Conservation (phyloP, 2,113 vertebrate species). For the Pachycephala philippinensis region DNA sequence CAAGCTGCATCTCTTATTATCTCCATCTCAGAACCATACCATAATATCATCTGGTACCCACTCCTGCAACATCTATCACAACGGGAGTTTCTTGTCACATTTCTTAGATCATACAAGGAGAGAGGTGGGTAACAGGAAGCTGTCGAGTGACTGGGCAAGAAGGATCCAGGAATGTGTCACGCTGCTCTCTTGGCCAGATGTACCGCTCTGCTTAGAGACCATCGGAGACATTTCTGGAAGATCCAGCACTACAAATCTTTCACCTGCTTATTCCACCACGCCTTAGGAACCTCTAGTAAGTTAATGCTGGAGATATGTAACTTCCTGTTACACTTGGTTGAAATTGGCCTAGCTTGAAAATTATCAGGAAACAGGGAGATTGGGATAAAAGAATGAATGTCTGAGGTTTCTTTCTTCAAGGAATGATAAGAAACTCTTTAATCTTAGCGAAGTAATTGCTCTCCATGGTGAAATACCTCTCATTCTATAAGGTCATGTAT, state of each 20-base stretch:
- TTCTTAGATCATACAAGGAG: not conserved
- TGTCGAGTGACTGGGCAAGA: not conserved
- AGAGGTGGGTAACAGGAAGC: not conserved
- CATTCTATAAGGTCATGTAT: not conserved
- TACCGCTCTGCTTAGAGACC: rapidly evolving
- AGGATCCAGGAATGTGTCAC: not conserved
- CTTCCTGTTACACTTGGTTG: not conserved
- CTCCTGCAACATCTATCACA: not conserved
- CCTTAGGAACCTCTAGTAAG: not conserved
- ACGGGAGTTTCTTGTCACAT: not conserved
- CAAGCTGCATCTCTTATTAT: not conserved
- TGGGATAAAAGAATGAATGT: not conserved
- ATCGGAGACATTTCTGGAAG: not conserved
- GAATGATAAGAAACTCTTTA: not conserved
- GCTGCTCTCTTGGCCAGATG: rapidly evolving
- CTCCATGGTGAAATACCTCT: not conserved
- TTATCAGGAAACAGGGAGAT: not conserved
- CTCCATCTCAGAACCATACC: not conserved
- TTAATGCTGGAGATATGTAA: not conserved
- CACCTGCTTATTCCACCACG: not conserved
- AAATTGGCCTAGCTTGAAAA: not conserved
- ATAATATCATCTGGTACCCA: not conserved
- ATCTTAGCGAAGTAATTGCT: not conserved
- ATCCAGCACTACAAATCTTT: not conserved
- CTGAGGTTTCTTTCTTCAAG: not conserved